Evolutionary conservation across 2,888 invertebrate species (phyloP).

Genomic region (Gordius sp.): DNA sequence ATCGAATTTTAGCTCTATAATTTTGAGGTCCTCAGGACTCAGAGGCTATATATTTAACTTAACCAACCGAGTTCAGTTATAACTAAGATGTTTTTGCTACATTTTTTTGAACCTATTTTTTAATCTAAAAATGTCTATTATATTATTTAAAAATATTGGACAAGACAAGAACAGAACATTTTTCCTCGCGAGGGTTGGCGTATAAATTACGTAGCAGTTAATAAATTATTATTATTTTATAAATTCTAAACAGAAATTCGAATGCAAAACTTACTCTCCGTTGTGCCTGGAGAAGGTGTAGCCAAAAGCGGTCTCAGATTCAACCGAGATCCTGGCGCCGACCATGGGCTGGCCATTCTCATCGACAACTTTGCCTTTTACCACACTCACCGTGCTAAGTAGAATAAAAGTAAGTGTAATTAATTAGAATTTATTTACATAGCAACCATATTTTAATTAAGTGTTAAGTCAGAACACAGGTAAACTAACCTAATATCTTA

Average conservation of each 20-base stretch:
- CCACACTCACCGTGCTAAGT: slow-evolving; percentile 85
- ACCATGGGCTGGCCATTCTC: slow-evolving; percentile 78
- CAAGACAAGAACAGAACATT: no score
- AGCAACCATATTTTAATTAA: no score
- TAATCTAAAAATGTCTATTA: no score
- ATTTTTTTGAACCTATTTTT: not conserved
- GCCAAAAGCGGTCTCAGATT: slow-evolving; percentile 69
- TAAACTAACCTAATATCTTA: no score
- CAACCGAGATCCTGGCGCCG: slow-evolving; percentile 82
- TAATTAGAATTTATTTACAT: no score
- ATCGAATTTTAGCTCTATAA: not conserved
- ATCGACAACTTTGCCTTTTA: slow-evolving; percentile 81
- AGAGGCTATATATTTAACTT: not conserved
- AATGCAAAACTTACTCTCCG: slow-evolving; percentile 24
- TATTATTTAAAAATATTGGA: no score
- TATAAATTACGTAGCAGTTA: no score
- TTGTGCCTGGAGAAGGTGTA: slow-evolving; percentile 41
- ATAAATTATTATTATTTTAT: no score
- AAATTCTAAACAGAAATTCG: no score
- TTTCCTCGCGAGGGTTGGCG: no score
- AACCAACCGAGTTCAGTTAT: not conserved
- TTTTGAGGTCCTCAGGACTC: not conserved
- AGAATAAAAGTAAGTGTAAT: no score
- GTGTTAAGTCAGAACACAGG: no score
- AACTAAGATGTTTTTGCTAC: not conserved